Evolutionary conservation across 2,797 vertebrate species (phyloP), one percentile per base, ranked within the genome.

Genomic region (Kryptolebias ocellatus): DNA sequence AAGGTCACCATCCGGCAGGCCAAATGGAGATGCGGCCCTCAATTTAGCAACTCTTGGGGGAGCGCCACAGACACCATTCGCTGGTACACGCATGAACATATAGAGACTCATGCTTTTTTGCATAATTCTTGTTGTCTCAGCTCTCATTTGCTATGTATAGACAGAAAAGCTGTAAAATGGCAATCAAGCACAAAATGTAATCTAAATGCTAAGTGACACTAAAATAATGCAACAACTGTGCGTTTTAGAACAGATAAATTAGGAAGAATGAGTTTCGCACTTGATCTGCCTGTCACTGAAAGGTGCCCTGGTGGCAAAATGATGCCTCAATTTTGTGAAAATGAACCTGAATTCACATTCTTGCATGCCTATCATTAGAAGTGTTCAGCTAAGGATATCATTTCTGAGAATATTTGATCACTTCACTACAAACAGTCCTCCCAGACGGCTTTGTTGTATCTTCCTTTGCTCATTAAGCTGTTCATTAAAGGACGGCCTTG

Each of bases 401-500:
- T 77, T 75, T 81, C 72, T 1, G 53, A 74, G 53, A 54, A 73
- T 83, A 80, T 91, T 85, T 91, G 85, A 90, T 88, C 88, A 85
- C 83, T 81, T 80, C 66, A 84, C 87, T 87, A 83, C 88, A 90
- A 90, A 90, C 85, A 83, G 53, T 83, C 69, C 73, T 89, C 71
- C 79, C 84, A 87, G 88, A 81, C 63, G 51, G 74, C 88, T 91
- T 90, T 90, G 82, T 89, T 88, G 85, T 87, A 80, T 83, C 78
- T 87, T 87, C 77, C 81, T 88, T 83, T 86, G 83, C 83, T 83
- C 81, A 90, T 91, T 90, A 92, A 83, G 81, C 79, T 71, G 72
- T 85, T 92, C 83, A 87, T 90, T 91, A 90, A 84, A 86, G 72
- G 83, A 70, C 49, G 64, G 85, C 84, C 84, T 90, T 86, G 88